A percentile compares a stretch with the other conserved stretches of the same genome.
phyloP scores from a whole-genome alignment of 2,888 invertebrate species.

The Formica aserva region DNA sequence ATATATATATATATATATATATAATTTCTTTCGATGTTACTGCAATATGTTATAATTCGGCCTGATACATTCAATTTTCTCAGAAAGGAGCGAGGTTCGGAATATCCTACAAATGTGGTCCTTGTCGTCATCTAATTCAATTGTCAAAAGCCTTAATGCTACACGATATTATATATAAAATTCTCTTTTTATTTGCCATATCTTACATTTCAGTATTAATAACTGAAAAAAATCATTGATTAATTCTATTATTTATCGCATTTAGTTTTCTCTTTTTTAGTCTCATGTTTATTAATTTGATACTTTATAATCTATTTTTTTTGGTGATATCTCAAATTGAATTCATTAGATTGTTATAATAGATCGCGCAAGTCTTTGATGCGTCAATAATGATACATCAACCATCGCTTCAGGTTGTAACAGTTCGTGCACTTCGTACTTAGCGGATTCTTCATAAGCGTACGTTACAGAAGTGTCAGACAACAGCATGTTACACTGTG shows the following conservation, averaged over 20 bases:
- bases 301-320: neutral
- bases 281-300: neutral
- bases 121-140: neutral
- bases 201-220: slow-evolving; percentile 7
- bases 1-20: slow-evolving; percentile 20
- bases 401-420: slow-evolving; percentile 94
- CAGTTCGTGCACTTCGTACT: slow-evolving; percentile 92
- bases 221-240: neutral
- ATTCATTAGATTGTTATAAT: neutral
- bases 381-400: slow-evolving; percentile 93
- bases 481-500: slow-evolving; percentile 95
- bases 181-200: slow-evolving; percentile 9
- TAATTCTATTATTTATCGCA: neutral
- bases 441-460: slow-evolving; percentile 95
- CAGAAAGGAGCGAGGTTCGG: neutral
- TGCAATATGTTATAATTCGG: slow-evolving; percentile 28
- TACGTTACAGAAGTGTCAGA: slow-evolving; percentile 97
- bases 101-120: neutral
- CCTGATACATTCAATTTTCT: slow-evolving; percentile 25
- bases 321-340: neutral
- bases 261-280: neutral
- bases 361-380: slow-evolving; percentile 88
- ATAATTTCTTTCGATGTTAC: slow-evolving; percentile 36
- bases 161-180: slow-evolving; percentile 2
- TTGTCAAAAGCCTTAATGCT: neutral